Base-by-base conservation (phyloP, 1,140 invertebrate species). In the Plodia interpunctella region DNA sequence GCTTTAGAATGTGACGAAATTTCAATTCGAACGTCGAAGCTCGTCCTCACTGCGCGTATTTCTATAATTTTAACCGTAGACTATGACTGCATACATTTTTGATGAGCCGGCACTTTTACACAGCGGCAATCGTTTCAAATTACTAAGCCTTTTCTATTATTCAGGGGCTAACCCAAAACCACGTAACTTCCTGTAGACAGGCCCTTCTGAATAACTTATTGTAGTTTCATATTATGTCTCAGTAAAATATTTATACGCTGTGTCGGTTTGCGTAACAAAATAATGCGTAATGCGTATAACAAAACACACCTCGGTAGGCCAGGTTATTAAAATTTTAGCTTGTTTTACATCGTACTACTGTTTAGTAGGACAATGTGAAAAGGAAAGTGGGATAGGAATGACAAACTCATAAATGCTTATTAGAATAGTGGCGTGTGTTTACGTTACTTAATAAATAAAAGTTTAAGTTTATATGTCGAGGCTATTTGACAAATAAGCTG, bases 41-140 rank as follows among this genome's bases (percentile, higher is more conserved):
- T 13, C 38, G 38, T 3, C 49, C 17, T 35, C 13, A 11, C 49
- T 69, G 10, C 38, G 15, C 38, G 38, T 44, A 44, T 61, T 66
- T 83, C 67, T 83, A 86, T 83, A 79, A 86, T 80, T 82, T 74
- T 44, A 44, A 83, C 68, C 49, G 55, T 66, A 59, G 78, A 79
- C 79, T 78, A 78, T 80, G 74, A 74, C 68, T 70, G 79, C 74
- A 79, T 82, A 78, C 78, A 74, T 85, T 82, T 85, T 83, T 80
- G 80, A 80, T 79, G 74, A 76, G 73, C 80, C 76, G 66, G 66
- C 64, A 76, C 73, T 78, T 71, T 68, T 74, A 63, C 55, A 51
- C 15, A 19, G 38, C 69, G 70, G 69, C 73, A 66, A 76, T 68
- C 68, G 66, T 62, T 69, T 63, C 63, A 76, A 74, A 80, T 80